Conservation (phyloP, 2,113 vertebrate genomes). For the Rhegmatorhina hoffmannsi region DNA sequence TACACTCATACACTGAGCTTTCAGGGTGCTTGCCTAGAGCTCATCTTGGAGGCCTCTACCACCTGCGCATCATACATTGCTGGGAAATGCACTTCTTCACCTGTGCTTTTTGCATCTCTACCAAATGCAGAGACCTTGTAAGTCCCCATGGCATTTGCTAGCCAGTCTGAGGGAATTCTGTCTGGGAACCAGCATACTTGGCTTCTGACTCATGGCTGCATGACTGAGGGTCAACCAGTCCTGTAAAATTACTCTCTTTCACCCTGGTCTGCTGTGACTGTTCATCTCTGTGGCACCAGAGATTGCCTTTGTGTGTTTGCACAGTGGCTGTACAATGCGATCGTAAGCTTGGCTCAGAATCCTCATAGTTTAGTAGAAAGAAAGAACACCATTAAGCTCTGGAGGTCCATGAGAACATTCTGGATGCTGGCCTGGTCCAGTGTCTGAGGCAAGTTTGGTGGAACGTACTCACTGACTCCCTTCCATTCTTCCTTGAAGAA, state of each 20-base stretch:
- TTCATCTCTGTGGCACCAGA: neutral
- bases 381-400: neutral
- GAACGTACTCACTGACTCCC: neutral
- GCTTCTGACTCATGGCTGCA: neutral
- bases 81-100: neutral
- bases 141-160: neutral
- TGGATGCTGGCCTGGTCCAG: neutral
- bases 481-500: neutral
- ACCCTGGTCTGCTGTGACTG: neutral
- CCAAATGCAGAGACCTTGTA: neutral
- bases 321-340: neutral
- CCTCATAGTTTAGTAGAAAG: neutral
- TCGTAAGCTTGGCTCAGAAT: neutral
- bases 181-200: neutral
- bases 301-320: neutral
- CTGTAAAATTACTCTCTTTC: neutral
- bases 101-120: neutral
- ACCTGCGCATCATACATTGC: neutral
- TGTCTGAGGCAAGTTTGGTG: neutral
- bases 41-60: neutral
- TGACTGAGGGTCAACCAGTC: neutral
- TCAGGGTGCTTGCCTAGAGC: neutral
- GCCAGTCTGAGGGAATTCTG: neutral
- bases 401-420: neutral
- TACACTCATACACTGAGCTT: neutral